Evolutionary conservation across 2,888 invertebrate genomes (phyloP).

Genomic region (Aphrophora alni): DNA sequence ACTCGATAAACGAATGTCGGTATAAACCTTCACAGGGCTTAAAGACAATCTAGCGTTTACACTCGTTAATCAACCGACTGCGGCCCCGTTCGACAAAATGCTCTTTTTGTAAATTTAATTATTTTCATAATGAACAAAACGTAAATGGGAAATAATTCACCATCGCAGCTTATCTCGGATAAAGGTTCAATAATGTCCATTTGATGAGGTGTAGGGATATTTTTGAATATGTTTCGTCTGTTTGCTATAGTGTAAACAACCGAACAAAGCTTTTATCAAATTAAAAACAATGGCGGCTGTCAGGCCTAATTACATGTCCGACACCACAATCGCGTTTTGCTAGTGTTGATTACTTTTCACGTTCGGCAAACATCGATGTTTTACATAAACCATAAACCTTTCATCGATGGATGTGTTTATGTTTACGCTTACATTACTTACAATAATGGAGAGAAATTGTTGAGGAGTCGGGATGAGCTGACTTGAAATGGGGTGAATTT

Average conservation of each 20-base stretch:
- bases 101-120: slow-evolving; percentile 6
- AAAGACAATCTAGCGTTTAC: background rate
- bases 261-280: background rate
- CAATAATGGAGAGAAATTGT: too few relatives aligned
- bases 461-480: too few relatives aligned
- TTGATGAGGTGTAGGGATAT: slow-evolving; percentile 6
- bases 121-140: background rate
- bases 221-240: background rate
- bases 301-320: background rate
- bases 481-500: too few relatives aligned
- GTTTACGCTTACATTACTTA: too few relatives aligned
- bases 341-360: background rate
- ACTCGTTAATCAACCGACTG: background rate
- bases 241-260: background rate
- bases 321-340: background rate
- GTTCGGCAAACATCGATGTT: too few relatives aligned
- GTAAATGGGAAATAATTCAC: background rate
- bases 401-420: background rate
- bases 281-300: background rate
- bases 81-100: background rate
- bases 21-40: background rate
- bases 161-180: background rate
- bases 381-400: background rate
- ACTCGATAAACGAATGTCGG: background rate
- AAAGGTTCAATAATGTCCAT: background rate